phyloP scores from a whole-genome alignment of 2,888 invertebrate genomes.

The Yponomeuta sedellus region DNA sequence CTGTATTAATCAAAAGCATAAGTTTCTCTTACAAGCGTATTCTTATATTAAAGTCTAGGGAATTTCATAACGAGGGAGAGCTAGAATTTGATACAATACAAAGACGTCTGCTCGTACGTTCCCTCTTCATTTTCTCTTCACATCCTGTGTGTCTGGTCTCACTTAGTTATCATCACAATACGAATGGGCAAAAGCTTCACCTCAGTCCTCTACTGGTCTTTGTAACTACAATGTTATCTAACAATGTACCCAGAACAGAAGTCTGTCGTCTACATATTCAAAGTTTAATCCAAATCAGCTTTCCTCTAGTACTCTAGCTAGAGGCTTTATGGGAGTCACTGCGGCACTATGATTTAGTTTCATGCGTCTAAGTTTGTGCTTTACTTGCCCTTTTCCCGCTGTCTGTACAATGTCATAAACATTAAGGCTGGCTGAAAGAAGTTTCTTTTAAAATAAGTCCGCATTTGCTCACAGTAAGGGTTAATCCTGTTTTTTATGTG shows the following conservation, averaged over 20 bases:
- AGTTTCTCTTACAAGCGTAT: not conserved
- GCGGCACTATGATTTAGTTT: not conserved
- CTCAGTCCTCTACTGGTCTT: conserved; percentile 7
- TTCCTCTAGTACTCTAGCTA: conserved; percentile 9
- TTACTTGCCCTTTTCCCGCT: too few species aligned
- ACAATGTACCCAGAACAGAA: conserved; percentile 17
- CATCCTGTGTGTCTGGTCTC: not conserved
- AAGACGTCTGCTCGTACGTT: not conserved
- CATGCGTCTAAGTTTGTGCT: not conserved
- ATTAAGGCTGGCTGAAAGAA: too few species aligned
- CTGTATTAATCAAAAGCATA: not conserved
- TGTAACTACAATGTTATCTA: conserved; percentile 17
- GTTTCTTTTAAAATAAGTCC: too few species aligned
- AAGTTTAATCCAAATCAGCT: conserved; percentile 66
- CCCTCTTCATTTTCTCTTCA: not conserved
- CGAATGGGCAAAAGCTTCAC: not conserved
- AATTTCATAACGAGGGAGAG: not conserved
- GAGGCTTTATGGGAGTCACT: conserved; percentile 7
- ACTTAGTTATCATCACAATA: not conserved
- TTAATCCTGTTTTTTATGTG: too few species aligned
- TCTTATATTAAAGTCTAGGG: not conserved
- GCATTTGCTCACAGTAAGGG: too few species aligned
- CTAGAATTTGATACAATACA: not conserved
- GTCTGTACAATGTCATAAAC: too few species aligned
- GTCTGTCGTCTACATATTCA: conserved; percentile 53